A percentile compares a stretch with the other conserved stretches of the same genome.
phyloP scores from a whole-genome alignment of 37 sponge, comb jelly and placozoan species.

The Axinella damicornis region DNA sequence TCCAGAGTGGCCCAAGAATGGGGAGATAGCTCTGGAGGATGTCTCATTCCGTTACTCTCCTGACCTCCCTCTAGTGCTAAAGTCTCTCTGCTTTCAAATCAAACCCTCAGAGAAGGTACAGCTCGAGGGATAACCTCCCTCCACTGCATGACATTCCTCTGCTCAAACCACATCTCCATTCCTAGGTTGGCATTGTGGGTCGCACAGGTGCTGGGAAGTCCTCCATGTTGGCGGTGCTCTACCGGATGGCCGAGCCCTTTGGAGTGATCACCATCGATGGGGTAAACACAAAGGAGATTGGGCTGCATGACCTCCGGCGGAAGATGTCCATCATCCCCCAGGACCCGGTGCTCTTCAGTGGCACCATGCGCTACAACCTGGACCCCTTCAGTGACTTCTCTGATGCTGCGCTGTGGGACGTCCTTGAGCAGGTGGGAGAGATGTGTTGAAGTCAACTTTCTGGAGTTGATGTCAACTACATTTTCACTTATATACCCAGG shows the following conservation, averaged over 20 bases:
- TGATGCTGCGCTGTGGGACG: constrained; percentile 84
- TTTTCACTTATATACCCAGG: no score
- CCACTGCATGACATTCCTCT: no score
- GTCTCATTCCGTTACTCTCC: constrained; percentile 59
- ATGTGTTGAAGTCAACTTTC: constrained; percentile 25
- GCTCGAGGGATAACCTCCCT: no score
- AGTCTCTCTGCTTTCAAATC: constrained; percentile 58
- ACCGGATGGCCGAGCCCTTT: constrained; percentile 85
- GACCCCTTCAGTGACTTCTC: constrained; percentile 86
- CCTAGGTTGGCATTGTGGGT: constrained; percentile 91
- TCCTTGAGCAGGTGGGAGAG: constrained; percentile 80
- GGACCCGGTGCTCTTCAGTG: constrained; percentile 95
- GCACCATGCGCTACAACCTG: constrained; percentile 88
- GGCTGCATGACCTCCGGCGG: constrained; percentile 83
- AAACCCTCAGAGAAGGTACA: constrained; percentile 73
- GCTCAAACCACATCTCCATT: no score
- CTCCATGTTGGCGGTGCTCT: constrained; percentile 84
- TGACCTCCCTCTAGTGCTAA: constrained; percentile 64
- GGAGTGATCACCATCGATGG: constrained; percentile 88
- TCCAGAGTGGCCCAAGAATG: constrained; percentile 75
- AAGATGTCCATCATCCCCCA: constrained; percentile 93
- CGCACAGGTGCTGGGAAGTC: constrained; percentile 97
- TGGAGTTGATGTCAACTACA: no score
- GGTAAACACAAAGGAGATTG: constrained; percentile 69
- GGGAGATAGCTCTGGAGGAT: constrained; percentile 47